These are phyloP conservation scores for Rhyacophila evoluta DNA, from an alignment of 2,888 invertebrate genomes.

Conservation along the genomic window DNA sequence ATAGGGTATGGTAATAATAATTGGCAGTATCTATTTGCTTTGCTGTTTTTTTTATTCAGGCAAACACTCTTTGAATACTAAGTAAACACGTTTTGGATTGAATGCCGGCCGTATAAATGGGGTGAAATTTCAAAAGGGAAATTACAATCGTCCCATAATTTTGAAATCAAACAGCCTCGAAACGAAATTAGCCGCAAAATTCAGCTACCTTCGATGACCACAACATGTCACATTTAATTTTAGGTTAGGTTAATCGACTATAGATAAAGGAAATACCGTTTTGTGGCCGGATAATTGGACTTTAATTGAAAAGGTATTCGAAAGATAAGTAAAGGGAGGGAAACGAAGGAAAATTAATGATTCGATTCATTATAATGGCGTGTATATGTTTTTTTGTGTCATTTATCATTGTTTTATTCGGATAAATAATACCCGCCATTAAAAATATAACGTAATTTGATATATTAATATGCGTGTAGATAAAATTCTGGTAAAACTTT, in stretches of 20 bases:
- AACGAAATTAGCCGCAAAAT: conserved; percentile 11
- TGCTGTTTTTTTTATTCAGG: background rate
- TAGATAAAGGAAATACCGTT: conserved; percentile 22
- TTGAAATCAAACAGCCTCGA: conserved; percentile 5
- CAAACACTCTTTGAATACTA: background rate
- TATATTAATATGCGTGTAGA: too few relatives aligned
- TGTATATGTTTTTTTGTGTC: background rate
- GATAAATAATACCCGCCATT: too few relatives aligned
- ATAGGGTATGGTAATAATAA: background rate
- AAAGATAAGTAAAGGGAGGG: background rate
- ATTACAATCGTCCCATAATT: conserved; percentile 16
- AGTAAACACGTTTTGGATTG: background rate
- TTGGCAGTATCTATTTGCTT: background rate
- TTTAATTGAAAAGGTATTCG: background rate
- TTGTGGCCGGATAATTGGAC: conserved; percentile 10
- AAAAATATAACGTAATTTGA: too few relatives aligned
- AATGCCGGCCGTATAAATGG: background rate
- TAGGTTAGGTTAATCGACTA: conserved; percentile 2
- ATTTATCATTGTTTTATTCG: background rate
- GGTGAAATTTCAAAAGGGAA: conserved; percentile 1
- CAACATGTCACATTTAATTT: conserved; percentile 22
- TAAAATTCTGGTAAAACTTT: too few relatives aligned
- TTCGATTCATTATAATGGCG: background rate
- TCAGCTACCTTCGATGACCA: conserved; percentile 8
- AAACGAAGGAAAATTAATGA: background rate